Evolutionary conservation across 2,888 invertebrate genomes (phyloP), one percentile per base, ranked within the genome.

Genomic region (Oasisia sp.): DNA sequence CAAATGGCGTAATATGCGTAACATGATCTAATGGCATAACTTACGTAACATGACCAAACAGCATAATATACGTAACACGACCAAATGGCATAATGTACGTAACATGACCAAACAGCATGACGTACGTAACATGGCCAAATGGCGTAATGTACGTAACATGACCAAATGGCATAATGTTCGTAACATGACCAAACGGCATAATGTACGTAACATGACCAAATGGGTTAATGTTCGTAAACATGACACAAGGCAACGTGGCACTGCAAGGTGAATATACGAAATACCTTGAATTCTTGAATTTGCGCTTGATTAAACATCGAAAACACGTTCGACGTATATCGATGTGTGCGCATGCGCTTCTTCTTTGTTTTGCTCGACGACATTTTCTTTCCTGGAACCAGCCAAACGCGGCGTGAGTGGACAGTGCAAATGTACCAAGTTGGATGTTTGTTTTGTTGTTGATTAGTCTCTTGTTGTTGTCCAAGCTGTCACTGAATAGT

Each of bases 271-370:
- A 74, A 74, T 74, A 74, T 27, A 14, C 27, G n/a, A 74, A n/a
- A 74, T 74, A 74, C 74, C 74, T 99, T 99, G 96, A 99, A 99
- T 97, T 99, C 99, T 89, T 99, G 99, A 95, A 99, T 99, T 97
- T 99, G 99, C 0, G 99, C 99, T 97, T 99, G 99, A 97, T 99
- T 99, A 96, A 99, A 99, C 99, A 99, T 99, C 92, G 99, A 99
- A 96, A 99, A 99, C 9, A 99, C 99, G 97, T 99, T 99, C 93
- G 99, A 99, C 93, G 99, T 99, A 92, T 99, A 99, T 93, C 99
- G 97, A 97, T 99, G 99, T 91, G 99, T 99, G 93, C 99, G 98
- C 97, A 99, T 99, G 97, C 99, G 99, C 94, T 98, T 98, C 96
- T 99, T 98, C 95, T 99, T 99, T 93, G 99, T 98, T 97, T 99